These are phyloP conservation scores for Planiliza haematocheilus DNA, from an alignment of 2,113 vertebrate species.

Conservation along the genomic window DNA sequence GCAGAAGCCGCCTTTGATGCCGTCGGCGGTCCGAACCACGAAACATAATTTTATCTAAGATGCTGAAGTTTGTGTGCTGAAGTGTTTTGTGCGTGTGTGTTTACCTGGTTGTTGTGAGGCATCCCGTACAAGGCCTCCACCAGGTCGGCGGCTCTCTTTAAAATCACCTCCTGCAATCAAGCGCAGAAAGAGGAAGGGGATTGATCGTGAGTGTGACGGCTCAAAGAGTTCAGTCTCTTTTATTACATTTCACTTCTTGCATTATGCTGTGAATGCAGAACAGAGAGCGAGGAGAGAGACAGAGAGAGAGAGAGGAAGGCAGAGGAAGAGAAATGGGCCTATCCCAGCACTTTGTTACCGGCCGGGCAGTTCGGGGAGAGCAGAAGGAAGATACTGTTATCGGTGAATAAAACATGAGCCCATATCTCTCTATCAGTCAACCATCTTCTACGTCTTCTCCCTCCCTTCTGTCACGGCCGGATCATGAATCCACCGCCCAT, in stretches of 20 bases:
- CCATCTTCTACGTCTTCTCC: slow-evolving; percentile 69
- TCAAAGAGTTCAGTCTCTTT: slow-evolving; percentile 80
- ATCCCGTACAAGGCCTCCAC: slow-evolving; percentile 83
- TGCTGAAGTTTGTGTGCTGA: slow-evolving; percentile 45
- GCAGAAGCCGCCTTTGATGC: slow-evolving; percentile 56
- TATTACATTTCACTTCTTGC: slow-evolving; percentile 76
- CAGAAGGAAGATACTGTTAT: slow-evolving; percentile 71
- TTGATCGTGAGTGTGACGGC: slow-evolving; percentile 69
- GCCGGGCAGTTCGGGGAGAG: slow-evolving; percentile 75
- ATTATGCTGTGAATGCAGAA: slow-evolving; percentile 81
- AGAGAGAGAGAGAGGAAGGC: slow-evolving; percentile 53
- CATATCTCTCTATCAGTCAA: slow-evolving; percentile 78
- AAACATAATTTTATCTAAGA: slow-evolving; percentile 42
- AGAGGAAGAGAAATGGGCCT: slow-evolving; percentile 79
- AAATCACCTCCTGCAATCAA: slow-evolving; percentile 80
- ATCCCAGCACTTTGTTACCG: slow-evolving; percentile 77
- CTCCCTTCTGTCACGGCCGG: slow-evolving; percentile 62
- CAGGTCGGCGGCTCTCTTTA: slow-evolving; percentile 81
- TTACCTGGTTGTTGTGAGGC: slow-evolving; percentile 83
- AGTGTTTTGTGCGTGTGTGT: slow-evolving; percentile 16
- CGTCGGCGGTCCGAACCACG: slow-evolving; percentile 42
- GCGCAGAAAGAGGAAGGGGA: slow-evolving; percentile 55
- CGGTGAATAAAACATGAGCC: slow-evolving; percentile 83
- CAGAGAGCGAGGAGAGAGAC: slow-evolving; percentile 56
- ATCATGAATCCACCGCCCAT: slow-evolving; percentile 65